Conservation (phyloP, 2,888 invertebrate genomes). For the Drosophila merina region DNA sequence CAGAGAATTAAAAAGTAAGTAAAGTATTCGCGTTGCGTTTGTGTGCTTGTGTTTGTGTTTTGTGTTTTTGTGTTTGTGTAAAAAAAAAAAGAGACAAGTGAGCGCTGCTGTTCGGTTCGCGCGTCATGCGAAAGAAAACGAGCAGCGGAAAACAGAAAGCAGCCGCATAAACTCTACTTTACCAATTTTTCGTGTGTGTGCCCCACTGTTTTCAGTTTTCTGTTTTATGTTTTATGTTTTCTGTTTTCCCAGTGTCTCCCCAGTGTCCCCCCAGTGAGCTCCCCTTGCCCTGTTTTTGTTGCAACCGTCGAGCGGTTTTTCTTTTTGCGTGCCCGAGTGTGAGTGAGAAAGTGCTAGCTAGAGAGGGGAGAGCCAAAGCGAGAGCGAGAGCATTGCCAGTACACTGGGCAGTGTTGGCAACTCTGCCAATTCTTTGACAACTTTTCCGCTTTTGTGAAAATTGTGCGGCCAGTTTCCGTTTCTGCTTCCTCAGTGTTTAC, state of each 20-base stretch:
- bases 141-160: constrained; percentile 23
- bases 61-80: constrained; percentile 18
- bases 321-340: constrained; percentile 28
- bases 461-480: constrained; percentile 48
- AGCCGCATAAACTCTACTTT: constrained; percentile 22
- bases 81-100: constrained; percentile 48
- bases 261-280: background rate
- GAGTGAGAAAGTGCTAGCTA: constrained; percentile 12
- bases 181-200: constrained; percentile 22
- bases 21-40: constrained; percentile 48
- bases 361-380: background rate
- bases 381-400: constrained; percentile 11
- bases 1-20: constrained; percentile 68
- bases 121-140: constrained; percentile 43
- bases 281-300: constrained; percentile 2
- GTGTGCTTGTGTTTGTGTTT: constrained; percentile 21
- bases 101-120: constrained; percentile 37
- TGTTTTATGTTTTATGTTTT: too few relatives aligned
- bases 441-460: constrained; percentile 53
- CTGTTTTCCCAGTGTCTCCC: background rate
- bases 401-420: constrained; percentile 39
- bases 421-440: constrained; percentile 52
- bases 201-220: background rate
- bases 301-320: constrained; percentile 37
- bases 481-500: constrained; percentile 22